Evolutionary conservation across 2,113 vertebrate genomes (phyloP), one percentile per base, ranked within the genome.

Genomic region (Gasterosteus nipponicus): DNA sequence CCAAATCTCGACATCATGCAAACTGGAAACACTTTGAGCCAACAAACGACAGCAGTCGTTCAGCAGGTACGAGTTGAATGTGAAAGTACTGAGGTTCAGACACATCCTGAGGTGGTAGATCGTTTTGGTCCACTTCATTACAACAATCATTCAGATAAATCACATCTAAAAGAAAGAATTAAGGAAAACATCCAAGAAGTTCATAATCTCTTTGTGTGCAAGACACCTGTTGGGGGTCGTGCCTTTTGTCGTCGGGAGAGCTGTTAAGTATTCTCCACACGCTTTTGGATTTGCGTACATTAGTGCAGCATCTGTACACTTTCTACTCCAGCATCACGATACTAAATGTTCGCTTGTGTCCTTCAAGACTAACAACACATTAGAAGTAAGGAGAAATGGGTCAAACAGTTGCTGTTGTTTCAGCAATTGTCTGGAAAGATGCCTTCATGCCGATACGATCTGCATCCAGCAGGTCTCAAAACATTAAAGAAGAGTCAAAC

Each of bases 41-140:
- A 63, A 68, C 68, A 75, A 41, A 38, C 9, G 58, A 68, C 11
- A 26, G 51, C 3, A 39, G 56, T 83, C 33, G 41, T 71, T 63
- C 63, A 66, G 69, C 58, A 66, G 10, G 22, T 66, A 58, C 33
- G 33, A 82, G 59, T 22, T 68, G 19, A 82, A 59, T 72, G 29
- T 42, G 7, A 64, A 22, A 74, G 49, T 61, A 56, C 81, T 89
- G 84, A 88, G 78, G 79, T 90, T 87, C 63, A 58, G 73, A 75
- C 42, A 72, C 73, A 87, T 88, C 89, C 90, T 89, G 89, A 92
- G 89, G 61, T 83, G 80, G 67, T 87, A 70, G 67, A 71, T 85
- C 29, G 7, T 81, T 87, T 91, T 89, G 82, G 89, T 90, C 89
- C 84, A 73, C 67, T 66, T 75, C 62, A 73, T 72, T 11, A 66